A percentile compares a stretch with the other conserved stretches of the same genome.
Conservation (phyloP, 2,888 invertebrate genomes). For the Octonoba sinensis region DNA sequence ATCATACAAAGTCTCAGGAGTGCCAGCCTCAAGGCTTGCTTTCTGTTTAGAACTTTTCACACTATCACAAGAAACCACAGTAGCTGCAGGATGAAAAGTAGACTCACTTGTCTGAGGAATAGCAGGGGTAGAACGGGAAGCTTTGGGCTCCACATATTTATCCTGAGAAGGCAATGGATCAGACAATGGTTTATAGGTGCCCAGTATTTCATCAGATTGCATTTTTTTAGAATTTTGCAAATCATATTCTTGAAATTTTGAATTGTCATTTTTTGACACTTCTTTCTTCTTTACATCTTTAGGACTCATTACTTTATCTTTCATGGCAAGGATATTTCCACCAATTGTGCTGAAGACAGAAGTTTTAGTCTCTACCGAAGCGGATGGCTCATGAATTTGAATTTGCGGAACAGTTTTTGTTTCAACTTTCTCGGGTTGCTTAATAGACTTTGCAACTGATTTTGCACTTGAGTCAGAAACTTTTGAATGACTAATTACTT, state of each 20-base stretch:
- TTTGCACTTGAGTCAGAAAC: background rate
- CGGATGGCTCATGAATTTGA: constrained; percentile 19
- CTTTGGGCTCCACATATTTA: too few species aligned
- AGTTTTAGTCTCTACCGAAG: constrained; percentile 14
- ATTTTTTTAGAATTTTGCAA: constrained; percentile 20
- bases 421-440: background rate
- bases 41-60: constrained; percentile 1
- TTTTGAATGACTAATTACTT: background rate
- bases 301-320: constrained; percentile 38
- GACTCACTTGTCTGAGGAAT: constrained; percentile 1
- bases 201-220: constrained; percentile 1
- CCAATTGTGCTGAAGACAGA: constrained; percentile 36
- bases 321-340: constrained; percentile 40
- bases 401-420: constrained; percentile 3
- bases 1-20: constrained; percentile 64
- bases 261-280: background rate
- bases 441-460: background rate
- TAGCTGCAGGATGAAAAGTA: background rate
- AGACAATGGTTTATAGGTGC: constrained; percentile 33
- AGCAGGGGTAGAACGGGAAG: background rate
- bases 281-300: constrained; percentile 15
- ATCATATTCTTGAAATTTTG: constrained; percentile 31
- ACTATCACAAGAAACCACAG: constrained; percentile 2
- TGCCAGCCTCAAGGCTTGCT: constrained; percentile 10
- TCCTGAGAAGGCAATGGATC: constrained; percentile 7